These are phyloP conservation scores for Gisinianus flammeolus DNA, from an alignment of 2,888 invertebrate species.

Conservation along the genomic window DNA sequence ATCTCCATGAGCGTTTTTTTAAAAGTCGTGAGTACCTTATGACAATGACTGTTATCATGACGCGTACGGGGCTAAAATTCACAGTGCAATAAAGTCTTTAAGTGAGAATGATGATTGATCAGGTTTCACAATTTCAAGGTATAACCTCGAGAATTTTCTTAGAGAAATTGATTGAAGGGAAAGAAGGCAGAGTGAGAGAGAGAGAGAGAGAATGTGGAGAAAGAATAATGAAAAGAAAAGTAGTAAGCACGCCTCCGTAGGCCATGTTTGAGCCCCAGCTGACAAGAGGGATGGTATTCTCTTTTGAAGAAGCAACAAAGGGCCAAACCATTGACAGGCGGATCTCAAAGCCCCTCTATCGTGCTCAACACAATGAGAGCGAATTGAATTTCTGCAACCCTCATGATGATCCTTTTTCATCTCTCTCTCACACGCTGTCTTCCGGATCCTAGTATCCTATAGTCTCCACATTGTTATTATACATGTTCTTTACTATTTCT, in stretches of 20 bases:
- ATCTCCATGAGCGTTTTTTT: too few relatives aligned
- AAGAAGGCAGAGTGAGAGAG: conserved; percentile 14
- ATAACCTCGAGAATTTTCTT: conserved; percentile 23
- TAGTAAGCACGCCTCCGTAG: conserved; percentile 46
- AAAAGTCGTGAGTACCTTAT: too few relatives aligned
- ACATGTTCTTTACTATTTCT: not conserved
- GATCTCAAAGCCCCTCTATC: conserved; percentile 39
- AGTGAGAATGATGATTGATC: conserved; percentile 13
- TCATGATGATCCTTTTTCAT: conserved; percentile 38
- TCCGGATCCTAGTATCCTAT: conserved; percentile 26
- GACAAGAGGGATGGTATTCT: conserved; percentile 39
- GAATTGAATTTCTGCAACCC: conserved; percentile 45
- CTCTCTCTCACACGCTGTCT: conserved; percentile 35
- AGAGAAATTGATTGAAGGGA: conserved; percentile 32
- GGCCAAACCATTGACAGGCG: conserved; percentile 46
- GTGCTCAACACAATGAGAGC: conserved; percentile 41
- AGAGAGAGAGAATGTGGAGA: conserved; percentile 37
- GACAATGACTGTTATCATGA: too few relatives aligned
- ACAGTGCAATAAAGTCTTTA: conserved; percentile 1
- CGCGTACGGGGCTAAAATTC: too few relatives aligned
- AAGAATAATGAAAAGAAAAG: conserved; percentile 41
- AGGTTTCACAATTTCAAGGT: conserved; percentile 15
- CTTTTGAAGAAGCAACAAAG: conserved; percentile 42
- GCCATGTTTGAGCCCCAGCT: conserved; percentile 47
- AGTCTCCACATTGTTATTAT: conserved; percentile 11